Percentiles rank a stretch among this genome's conserved stretches.
These are phyloP conservation scores for Heliconius sara DNA, from an alignment of 2,888 invertebrate species.

Conservation along the genomic window DNA sequence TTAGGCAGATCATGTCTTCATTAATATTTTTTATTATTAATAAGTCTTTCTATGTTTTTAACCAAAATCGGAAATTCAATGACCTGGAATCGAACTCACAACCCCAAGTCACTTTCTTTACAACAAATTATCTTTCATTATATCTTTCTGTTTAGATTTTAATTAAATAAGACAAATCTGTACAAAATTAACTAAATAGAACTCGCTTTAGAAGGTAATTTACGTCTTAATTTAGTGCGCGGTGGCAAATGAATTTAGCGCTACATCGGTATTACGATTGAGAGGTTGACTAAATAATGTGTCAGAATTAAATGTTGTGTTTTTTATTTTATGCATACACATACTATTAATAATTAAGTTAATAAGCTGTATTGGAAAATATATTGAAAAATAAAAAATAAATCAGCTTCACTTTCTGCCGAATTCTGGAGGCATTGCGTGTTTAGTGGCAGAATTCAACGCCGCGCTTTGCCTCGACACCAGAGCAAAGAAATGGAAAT, in stretches of 20 bases:
- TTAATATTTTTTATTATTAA: no score
- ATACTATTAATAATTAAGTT: no score
- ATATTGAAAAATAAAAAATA: no score
- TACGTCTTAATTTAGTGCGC: constrained; percentile 37
- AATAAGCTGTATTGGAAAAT: no score
- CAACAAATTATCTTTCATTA: not conserved
- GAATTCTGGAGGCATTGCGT: no score
- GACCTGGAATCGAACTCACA: not conserved
- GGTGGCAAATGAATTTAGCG: not conserved
- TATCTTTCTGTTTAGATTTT: not conserved
- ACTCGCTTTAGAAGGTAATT: constrained; percentile 28
- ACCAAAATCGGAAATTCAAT: not conserved
- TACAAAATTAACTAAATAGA: constrained; percentile 22
- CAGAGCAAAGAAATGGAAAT: no score
- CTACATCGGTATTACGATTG: constrained; percentile 2
- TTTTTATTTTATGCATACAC: no score
- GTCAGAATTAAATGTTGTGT: not conserved
- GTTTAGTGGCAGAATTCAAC: no score
- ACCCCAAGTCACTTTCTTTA: not conserved
- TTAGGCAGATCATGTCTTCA: no score
- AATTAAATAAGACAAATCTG: constrained; percentile 23
- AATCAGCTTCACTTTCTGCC: no score
- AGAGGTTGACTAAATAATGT: not conserved
- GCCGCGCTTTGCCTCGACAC: no score
- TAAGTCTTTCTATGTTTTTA: not conserved